Evolutionary conservation across 2,797 vertebrate species (phyloP), one percentile per base, ranked within the genome.

Genomic region (Heteromormyrus szaboi): DNA sequence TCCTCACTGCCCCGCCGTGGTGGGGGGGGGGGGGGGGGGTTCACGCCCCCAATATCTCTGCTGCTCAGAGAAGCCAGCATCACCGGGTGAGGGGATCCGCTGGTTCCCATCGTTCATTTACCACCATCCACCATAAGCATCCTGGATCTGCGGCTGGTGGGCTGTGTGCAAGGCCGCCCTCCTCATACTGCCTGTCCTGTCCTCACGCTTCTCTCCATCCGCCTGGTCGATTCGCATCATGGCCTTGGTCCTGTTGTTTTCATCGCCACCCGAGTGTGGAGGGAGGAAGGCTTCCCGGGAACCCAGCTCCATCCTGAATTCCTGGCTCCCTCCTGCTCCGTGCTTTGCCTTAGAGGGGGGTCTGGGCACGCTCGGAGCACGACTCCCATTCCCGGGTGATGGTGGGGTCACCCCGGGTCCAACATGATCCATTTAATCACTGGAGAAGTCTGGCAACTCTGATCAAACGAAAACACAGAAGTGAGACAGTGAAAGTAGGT

Each of bases 141-240:
- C 50, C 87, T 89, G 92, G 91, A 91, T 94, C 95, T 95, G 96
- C 96, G 95, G 93, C 89, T 89, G 88, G 94, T 93, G 95, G 93
- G 96, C 94, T 94, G 92, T n/a, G 91, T 91, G 92, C 94, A 93
- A 95, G 92, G 87, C 50, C n/a, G 7, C 12, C 81, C 50, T 46
- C 54, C 22, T 68, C 19, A 17, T 72, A 3, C 37, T 72, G 11
- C 25, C 62, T 33, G 12, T 19, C 33, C 37, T 62, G 12, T 19
- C 33, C 37, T 62, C 56, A 33, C 8, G 19, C 68, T 87, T 79
- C 48, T 22, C 51, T 37, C 22, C 89, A 89, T 93, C 88, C 93
- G 94, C 93, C 94, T 91, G 84, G 91, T 92, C 89, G 89, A 79
- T 92, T 92, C 91, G 91, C 88, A 89, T 92, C 94, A 94, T 93